phyloP scores from a whole-genome alignment of 2,797 vertebrate species.

The Ctenochaetus hawaiiensis region DNA sequence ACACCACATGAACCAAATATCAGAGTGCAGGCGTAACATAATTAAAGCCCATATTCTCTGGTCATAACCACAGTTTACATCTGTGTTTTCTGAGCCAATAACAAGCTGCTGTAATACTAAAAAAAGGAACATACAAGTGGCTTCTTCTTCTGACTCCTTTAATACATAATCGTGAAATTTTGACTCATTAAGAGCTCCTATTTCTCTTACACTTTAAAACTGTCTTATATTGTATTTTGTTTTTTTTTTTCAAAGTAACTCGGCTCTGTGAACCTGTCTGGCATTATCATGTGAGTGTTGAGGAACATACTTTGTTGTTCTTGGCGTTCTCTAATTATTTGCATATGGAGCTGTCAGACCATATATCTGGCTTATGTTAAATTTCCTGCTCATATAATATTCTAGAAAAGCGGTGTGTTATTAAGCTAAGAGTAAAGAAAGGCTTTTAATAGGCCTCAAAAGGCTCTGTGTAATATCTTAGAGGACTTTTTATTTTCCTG shows the following conservation, averaged over 20 bases:
- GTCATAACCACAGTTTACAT: slow-evolving; percentile 71
- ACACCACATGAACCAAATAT: slow-evolving; percentile 71
- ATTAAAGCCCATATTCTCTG: slow-evolving; percentile 70
- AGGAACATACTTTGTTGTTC: slow-evolving; percentile 44
- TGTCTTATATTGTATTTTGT: background rate
- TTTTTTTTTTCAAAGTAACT: slow-evolving; percentile 12
- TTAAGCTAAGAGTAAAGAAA: slow-evolving; percentile 56
- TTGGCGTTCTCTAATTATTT: slow-evolving; percentile 48
- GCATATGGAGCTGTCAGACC: slow-evolving; percentile 60
- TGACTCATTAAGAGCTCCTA: background rate
- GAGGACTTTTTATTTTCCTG: slow-evolving; percentile 44
- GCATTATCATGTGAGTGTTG: slow-evolving; percentile 43
- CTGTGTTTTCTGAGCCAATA: slow-evolving; percentile 62
- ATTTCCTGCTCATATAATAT: slow-evolving; percentile 53
- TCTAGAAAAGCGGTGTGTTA: slow-evolving; percentile 61
- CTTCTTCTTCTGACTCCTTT: slow-evolving; percentile 23
- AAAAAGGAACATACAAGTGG: slow-evolving; percentile 39
- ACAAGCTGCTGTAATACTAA: slow-evolving; percentile 47
- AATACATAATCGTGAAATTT: slow-evolving; percentile 41
- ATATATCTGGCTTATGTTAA: slow-evolving; percentile 54
- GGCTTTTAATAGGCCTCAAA: slow-evolving; percentile 52
- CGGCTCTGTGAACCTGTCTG: slow-evolving; percentile 23
- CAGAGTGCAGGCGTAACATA: slow-evolving; percentile 68
- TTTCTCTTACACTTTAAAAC: slow-evolving; percentile 20
- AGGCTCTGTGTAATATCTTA: slow-evolving; percentile 56